Base-by-base conservation (phyloP, 1,140 invertebrate species). In the Trinorchestia longiramus region DNA sequence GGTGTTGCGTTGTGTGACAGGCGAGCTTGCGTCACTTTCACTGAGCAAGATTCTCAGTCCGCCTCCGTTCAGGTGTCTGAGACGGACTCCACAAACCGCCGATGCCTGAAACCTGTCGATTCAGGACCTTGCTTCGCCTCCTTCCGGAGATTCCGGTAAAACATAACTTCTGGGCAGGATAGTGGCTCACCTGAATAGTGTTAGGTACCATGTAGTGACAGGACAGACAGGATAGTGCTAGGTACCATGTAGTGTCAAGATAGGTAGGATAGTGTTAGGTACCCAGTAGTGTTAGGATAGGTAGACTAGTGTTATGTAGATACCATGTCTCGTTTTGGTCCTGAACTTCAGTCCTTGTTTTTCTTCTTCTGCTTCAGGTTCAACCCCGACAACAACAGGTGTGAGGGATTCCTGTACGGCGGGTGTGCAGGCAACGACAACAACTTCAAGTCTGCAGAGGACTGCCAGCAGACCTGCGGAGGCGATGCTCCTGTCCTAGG, bases 381-480 rank as follows among this genome's bases (percentile, higher is more conserved):
- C 97, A 97, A 98, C 96, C 40, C 96, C 11, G 95, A 96, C 17
- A 97, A 97, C 42, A 97, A 97, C 42, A 47, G 96, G 47, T 98
- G 98, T 97, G 97, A 97, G 96, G 96, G 97, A 87, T 98, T 98
- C 97, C 97, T 97, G 43, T 98, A 97, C 97, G 97, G 98, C 47
- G 98, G 98, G 62, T 98, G 98, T 96, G 97, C 97, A n/a, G 98
- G 97, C 87, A 98, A 98, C 97, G 97, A 97, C 42, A 98, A 98
- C 97, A 98, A 98, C 96, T 98, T 98, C 96, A 95, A 97, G 41
- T 97, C 97, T 8, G 87, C 97, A 43, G 96, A 97, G 95, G 97
- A 97, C 94, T 98, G 98, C 96, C 96, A 97, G 53, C 94, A 96
- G 36, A 96, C 96, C 57, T 98, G 97, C 95, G 95, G 90, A 41